These are phyloP conservation scores for Napeogenes inachia DNA, from an alignment of 2,888 invertebrate genomes.

Conservation along the genomic window DNA sequence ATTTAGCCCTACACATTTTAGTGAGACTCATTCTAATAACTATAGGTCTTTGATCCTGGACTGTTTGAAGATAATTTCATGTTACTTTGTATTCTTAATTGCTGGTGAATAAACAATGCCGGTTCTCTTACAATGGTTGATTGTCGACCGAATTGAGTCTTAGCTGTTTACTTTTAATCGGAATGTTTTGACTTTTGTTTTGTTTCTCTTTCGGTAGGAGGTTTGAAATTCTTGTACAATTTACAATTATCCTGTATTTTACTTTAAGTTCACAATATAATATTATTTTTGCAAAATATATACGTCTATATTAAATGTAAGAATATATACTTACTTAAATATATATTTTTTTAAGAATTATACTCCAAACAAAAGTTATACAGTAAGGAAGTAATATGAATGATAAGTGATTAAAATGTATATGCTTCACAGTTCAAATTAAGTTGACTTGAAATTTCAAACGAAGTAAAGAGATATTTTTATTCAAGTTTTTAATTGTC, in stretches of 20 bases:
- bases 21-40: constrained; percentile 31
- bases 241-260: not conserved
- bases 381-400: too few species aligned
- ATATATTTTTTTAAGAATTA: too few species aligned
- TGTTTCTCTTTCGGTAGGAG: not conserved
- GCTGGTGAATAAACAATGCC: constrained; percentile 1
- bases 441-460: too few species aligned
- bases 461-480: too few species aligned
- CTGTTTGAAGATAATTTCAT: constrained; percentile 21
- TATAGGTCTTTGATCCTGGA: constrained; percentile 34
- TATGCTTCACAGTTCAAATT: too few species aligned
- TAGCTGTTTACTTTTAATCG: constrained; percentile 3
- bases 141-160: constrained; percentile 1
- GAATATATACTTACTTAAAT: too few species aligned
- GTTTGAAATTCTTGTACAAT: not conserved
- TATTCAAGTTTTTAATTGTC: too few species aligned
- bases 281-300: not conserved
- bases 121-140: not conserved
- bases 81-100: constrained; percentile 6
- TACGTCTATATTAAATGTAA: too few species aligned
- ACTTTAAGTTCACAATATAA: not conserved
- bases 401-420: too few species aligned
- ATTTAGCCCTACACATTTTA: constrained; percentile 41
- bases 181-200: constrained; percentile 5
- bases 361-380: too few species aligned